These are phyloP conservation scores for Aradus depressus DNA, from an alignment of 2,888 invertebrate genomes.

Conservation along the genomic window DNA sequence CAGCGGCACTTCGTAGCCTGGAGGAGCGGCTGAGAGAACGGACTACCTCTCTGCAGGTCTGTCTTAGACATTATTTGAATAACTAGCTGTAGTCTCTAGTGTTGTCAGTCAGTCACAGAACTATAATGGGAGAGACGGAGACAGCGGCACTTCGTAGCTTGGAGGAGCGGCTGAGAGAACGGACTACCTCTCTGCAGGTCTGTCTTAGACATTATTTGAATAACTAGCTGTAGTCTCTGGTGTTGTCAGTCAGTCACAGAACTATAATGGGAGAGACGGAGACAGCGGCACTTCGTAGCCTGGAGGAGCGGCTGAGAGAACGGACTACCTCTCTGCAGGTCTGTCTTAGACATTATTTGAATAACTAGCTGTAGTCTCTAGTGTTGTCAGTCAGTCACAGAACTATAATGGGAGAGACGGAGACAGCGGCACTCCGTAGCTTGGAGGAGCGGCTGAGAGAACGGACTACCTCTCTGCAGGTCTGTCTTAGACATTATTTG, in stretches of 20 bases:
- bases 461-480: slow-evolving; percentile 27
- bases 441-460: slow-evolving; percentile 26
- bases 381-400: too few relatives aligned
- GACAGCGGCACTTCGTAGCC: slow-evolving; percentile 25
- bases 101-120: too few relatives aligned
- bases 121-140: slow-evolving; percentile 30
- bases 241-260: too few relatives aligned
- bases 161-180: slow-evolving; percentile 24
- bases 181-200: slow-evolving; percentile 28
- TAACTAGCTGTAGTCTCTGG: too few relatives aligned
- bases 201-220: too few relatives aligned
- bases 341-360: too few relatives aligned
- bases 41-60: slow-evolving; percentile 28
- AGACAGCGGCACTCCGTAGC: slow-evolving; percentile 26
- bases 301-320: slow-evolving; percentile 26
- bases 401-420: slow-evolving; percentile 30
- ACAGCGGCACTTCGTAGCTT: slow-evolving; percentile 27
- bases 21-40: slow-evolving; percentile 25
- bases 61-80: too few relatives aligned
- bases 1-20: slow-evolving; percentile 26
- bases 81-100: too few relatives aligned
- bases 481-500: too few relatives aligned
- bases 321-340: slow-evolving; percentile 28
- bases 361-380: too few relatives aligned
- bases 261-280: slow-evolving; percentile 31